Percentiles rank a stretch among this genome's conserved stretches.
phyloP scores from a whole-genome alignment of 2,113 vertebrate genomes.

The Syrrhaptes paradoxus region DNA sequence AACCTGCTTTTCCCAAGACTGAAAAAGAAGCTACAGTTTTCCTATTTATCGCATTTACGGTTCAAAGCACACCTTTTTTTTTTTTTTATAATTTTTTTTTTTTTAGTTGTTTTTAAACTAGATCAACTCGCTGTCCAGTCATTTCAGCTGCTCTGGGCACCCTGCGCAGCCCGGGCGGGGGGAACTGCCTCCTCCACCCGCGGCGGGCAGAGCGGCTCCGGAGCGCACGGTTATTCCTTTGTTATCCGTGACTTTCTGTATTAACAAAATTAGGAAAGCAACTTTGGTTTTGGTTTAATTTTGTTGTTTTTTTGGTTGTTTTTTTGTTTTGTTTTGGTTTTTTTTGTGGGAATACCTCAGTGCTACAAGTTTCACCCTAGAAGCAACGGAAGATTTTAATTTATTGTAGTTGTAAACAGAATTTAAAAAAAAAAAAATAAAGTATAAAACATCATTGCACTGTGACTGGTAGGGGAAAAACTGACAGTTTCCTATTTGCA shows the following conservation, averaged over 20 bases:
- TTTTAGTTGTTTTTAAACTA: constrained; percentile 78
- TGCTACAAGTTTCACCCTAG: constrained; percentile 89
- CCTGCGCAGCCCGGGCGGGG: not conserved
- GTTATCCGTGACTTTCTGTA: constrained; percentile 75
- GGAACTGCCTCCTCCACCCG: constrained; percentile 13
- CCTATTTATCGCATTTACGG: constrained; percentile 77
- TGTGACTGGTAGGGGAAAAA: constrained; percentile 96
- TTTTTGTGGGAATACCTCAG: constrained; percentile 94
- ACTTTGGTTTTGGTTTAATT: constrained; percentile 50
- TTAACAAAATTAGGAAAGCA: constrained; percentile 85
- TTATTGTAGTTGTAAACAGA: constrained; percentile 91
- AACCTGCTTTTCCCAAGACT: constrained; percentile 76
- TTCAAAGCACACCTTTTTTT: constrained; percentile 88
- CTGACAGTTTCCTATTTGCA: constrained; percentile 97
- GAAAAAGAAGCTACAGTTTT: constrained; percentile 78
- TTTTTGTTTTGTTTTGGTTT: constrained; percentile 19
- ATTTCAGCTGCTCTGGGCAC: constrained; percentile 79
- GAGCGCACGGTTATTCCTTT: constrained; percentile 54
- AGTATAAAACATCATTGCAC: constrained; percentile 93
- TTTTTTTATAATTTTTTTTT: not conserved
- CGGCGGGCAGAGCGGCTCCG: not conserved
- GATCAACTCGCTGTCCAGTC: constrained; percentile 83
- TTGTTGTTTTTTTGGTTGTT: constrained; percentile 68
- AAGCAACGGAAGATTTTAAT: constrained; percentile 90
- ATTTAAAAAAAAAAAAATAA: constrained; percentile 79